Evolutionary conservation across 1,140 invertebrate species (phyloP).

Genomic region (Polyergus mexicanus): DNA sequence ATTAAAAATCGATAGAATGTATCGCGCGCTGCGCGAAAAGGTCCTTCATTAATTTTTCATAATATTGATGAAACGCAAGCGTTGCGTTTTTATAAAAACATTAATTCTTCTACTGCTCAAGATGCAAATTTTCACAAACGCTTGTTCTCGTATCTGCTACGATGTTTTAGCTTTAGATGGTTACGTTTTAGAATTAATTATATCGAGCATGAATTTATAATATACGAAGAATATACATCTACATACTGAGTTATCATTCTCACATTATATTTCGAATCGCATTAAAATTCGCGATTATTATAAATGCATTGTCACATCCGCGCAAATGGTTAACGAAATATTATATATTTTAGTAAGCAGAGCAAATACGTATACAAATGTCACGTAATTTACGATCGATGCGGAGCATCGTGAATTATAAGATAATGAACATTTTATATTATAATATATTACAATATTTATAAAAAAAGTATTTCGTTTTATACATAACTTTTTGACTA

Average conservation of each 20-base stretch:
- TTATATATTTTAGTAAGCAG: neutral
- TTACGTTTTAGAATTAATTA: neutral
- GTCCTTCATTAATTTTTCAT: slow-evolving; percentile 8
- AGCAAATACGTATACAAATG: neutral
- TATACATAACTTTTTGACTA: neutral
- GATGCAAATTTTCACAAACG: slow-evolving; percentile 33
- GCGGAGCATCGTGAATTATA: neutral
- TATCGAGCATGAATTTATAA: neutral
- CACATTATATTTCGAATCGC: neutral
- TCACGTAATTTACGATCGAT: slow-evolving; percentile 11
- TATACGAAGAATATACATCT: neutral
- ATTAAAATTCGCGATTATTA: neutral
- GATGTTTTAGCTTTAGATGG: slow-evolving; percentile 2
- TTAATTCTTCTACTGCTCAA: neutral
- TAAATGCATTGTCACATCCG: neutral
- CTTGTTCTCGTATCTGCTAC: neutral
- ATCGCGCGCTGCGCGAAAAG: neutral
- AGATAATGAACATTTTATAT: slow-evolving; percentile 8
- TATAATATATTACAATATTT: neutral
- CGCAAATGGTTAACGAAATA: neutral
- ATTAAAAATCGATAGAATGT: slow-evolving; percentile 1
- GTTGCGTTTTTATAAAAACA: neutral
- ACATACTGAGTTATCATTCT: neutral
- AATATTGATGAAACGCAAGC: neutral
- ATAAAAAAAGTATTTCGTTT: neutral